Evolutionary conservation across 2,888 invertebrate species (phyloP), one percentile per base, ranked within the genome.

Genomic region (Hipparchia semele): DNA sequence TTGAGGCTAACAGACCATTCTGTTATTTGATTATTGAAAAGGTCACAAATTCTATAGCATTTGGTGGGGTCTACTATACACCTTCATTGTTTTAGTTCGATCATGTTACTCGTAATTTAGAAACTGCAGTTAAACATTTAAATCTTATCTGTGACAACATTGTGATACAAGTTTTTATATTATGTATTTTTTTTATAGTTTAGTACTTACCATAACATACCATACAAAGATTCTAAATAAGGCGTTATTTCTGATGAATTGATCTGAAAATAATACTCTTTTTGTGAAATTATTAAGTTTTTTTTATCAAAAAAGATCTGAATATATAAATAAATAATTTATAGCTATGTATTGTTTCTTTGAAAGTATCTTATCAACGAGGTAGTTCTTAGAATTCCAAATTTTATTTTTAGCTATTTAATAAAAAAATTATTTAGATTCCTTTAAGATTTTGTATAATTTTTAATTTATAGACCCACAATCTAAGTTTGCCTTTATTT

Each of bases 11-110:
- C 80, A 90, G 94, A 78, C 96, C 96, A 0, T 96, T 96, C 80
- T 92, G 94, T 9, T 96, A 95, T 84, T 88, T 96, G 80, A 96
- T 96, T 68, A 88, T 96, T 39, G 96, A 96, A 80, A 96, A 96
- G 81, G 76, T 86, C 0, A 92, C 94, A 6, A 93, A 93, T 76
- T 84, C 92, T 4, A 91, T 94, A 78, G 89, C 90, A 1, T 94
- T 94, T 66, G 92, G 91, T 58, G 94, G 94, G 12, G 80, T 91
- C 12, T 94, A 92, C 72, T 87, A 86, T 77, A 77, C 81, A 23
- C 94, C 94, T 0, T 83, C 85, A 2, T 73, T 92, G 45, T 92
- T 84, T 79, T 93, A 84, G 69, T 51, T 53, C 56, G 61, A 79
- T 76, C 78, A 8, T 23, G 12, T 33, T 45, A 23, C 23, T 23